These are phyloP conservation scores for Trachops cirrhosus DNA, from an alignment of 2,797 vertebrate genomes.

Conservation along the genomic window DNA sequence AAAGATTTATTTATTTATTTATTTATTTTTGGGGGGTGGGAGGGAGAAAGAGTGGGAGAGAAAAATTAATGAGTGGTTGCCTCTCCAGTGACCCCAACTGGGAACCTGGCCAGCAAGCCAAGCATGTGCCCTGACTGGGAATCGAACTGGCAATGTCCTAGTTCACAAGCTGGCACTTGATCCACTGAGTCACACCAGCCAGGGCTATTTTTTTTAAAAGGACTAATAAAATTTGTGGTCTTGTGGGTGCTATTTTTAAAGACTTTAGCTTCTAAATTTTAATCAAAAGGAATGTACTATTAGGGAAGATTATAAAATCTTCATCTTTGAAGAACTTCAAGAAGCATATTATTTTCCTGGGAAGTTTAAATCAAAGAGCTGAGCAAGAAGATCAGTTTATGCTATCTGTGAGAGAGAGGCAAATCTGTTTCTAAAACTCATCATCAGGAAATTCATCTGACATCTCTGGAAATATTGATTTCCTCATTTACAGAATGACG, in stretches of 20 bases:
- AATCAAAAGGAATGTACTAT: neutral
- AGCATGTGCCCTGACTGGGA: too few relatives aligned
- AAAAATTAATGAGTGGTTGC: too few relatives aligned
- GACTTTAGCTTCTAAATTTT: neutral
- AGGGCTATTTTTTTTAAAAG: neutral
- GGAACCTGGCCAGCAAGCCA: too few relatives aligned
- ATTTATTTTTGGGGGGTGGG: too few relatives aligned
- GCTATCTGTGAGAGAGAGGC: neutral
- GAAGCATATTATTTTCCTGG: neutral
- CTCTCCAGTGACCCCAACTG: too few relatives aligned
- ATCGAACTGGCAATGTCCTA: too few relatives aligned
- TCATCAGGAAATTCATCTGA: neutral
- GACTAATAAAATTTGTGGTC: neutral
- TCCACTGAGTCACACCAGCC: too few relatives aligned
- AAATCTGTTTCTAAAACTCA: neutral
- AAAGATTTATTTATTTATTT: neutral
- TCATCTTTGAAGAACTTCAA: neutral
- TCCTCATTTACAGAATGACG: neutral
- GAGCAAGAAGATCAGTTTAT: neutral
- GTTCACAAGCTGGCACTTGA: too few relatives aligned
- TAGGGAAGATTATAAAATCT: neutral
- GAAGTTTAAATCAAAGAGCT: neutral
- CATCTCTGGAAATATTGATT: neutral
- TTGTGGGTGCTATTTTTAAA: neutral
- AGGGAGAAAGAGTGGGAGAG: too few relatives aligned